Conservation (phyloP, 2,797 vertebrate genomes). For the Anolis apletophallus region DNA sequence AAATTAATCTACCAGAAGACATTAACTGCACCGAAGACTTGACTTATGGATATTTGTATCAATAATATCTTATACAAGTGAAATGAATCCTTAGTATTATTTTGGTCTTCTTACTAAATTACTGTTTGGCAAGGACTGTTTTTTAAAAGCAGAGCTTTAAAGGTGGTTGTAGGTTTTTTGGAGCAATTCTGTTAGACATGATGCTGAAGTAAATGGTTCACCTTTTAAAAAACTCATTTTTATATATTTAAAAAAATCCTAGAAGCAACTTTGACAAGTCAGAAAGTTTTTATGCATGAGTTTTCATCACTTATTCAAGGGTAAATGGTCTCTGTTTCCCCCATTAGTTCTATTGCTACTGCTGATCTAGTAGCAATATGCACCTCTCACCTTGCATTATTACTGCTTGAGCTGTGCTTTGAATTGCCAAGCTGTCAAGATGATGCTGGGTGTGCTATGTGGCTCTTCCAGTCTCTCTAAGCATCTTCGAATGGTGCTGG, state of each 20-base stretch:
- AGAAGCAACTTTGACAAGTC: not conserved
- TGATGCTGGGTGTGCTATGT: not conserved
- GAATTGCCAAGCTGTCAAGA: not conserved
- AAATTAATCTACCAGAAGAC: not conserved
- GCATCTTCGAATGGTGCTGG: not conserved
- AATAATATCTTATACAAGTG: not conserved
- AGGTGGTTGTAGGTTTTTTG: not conserved
- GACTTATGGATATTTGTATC: not conserved
- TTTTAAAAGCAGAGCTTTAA: not conserved
- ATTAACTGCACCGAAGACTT: not conserved
- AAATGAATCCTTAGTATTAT: not conserved
- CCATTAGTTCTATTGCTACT: not conserved
- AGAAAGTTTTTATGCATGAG: not conserved
- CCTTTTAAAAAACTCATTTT: not conserved
- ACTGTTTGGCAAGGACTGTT: not conserved
- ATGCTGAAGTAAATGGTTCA: not conserved
- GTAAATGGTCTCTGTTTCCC: not conserved
- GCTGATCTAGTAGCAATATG: slow-evolving; percentile 4
- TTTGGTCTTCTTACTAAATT: not conserved
- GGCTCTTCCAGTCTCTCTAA: not conserved
- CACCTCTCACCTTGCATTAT: slow-evolving; percentile 8
- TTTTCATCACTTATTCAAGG: slow-evolving; percentile 10
- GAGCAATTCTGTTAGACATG: not conserved
- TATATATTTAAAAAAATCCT: not conserved
- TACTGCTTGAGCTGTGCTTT: slow-evolving; percentile 19